phyloP scores from a whole-genome alignment of 2,113 vertebrate species.

The Balaeniceps rex region DNA sequence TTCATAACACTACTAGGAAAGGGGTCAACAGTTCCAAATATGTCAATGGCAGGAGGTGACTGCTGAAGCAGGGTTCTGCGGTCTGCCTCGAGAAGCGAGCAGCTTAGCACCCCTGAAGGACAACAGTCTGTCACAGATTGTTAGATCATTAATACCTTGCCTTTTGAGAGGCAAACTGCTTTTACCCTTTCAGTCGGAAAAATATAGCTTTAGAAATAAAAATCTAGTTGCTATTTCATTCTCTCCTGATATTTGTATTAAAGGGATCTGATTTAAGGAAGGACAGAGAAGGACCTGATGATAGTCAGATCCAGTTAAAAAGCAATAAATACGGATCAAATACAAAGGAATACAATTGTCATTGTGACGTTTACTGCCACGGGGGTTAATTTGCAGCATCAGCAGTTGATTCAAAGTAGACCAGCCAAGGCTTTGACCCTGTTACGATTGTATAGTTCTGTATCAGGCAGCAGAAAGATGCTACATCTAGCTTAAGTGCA shows the following conservation, averaged over 20 bases:
- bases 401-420: background rate
- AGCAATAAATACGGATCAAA: background rate
- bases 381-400: background rate
- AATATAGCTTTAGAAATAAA: background rate
- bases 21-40: background rate
- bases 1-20: background rate
- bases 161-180: background rate
- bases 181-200: background rate
- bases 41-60: background rate
- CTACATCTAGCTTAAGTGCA: background rate
- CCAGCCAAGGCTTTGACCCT: background rate
- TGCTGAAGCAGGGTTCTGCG: background rate
- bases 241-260: background rate
- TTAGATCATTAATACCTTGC: background rate
- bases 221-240: background rate
- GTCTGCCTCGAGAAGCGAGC: background rate
- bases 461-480: background rate
- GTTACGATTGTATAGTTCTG: background rate
- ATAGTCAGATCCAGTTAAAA: background rate
- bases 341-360: conserved; percentile 7
- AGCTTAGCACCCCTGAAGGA: background rate
- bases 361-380: background rate
- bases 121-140: background rate
- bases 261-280: background rate
- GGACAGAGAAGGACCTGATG: background rate